Evolutionary conservation across 2,113 vertebrate genomes (phyloP), one percentile per base, ranked within the genome.

Genomic region (Hippolais icterina): DNA sequence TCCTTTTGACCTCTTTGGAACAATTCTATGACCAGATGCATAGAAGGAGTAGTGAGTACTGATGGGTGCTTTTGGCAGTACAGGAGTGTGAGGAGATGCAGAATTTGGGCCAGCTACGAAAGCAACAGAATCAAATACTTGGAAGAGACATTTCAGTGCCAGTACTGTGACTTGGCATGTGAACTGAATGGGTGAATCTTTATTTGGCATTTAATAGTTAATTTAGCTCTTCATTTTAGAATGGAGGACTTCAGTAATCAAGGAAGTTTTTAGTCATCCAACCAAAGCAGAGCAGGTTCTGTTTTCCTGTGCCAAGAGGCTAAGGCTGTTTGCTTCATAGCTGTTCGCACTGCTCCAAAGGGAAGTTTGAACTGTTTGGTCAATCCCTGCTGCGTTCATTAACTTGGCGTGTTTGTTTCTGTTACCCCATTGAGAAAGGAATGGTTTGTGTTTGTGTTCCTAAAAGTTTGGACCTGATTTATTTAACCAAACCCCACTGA

Each of bases 361-460:
- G 41, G 64, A 66, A 91, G 44, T 92, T 88, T 89, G 90, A 89
- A 53, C 74, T 96, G 65, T 93, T 95, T 90, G 93, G 76, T 94
- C 75, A 82, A 25, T 89, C 74, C 83, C 90, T 96, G 86, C 90
- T 88, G 91, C 2, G 24, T 93, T 96, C 83, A 95, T 97, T 97
- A 96, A 97, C 91, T 93, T 90, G 64, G 28, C 89, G 33, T 92
- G 47, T 86, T 92, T 95, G 83, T 80, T 91, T 91, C 83, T 89
- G n/a, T 94, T 89, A 71, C 41, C 82, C 78, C 31, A 83, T 71
- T 86, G 93, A 87, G 96, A 95, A 93, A 57, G 41, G 83, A 95
- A 90, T 47, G 19, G 42, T 86, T 97, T 92, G 60, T 92, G 56
- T 93, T 95, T 96, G 83, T 89, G 71, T 94, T 96, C 61, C 72